Base-by-base conservation (phyloP, 2,888 invertebrate genomes). In the Tipula lateralis region DNA sequence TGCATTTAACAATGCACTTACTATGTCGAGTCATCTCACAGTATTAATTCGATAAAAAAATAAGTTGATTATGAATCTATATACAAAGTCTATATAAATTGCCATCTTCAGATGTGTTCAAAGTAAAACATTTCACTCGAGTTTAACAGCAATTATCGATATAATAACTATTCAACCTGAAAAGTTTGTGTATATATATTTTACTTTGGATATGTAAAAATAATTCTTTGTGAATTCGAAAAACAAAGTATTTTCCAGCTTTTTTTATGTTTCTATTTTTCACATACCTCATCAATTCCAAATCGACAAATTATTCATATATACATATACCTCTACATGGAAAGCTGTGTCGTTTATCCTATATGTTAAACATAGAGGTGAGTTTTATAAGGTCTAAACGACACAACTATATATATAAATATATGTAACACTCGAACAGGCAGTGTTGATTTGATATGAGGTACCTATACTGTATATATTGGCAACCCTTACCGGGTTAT, bases 211-310 rank as follows among this genome's bases (percentile, higher is more conserved):
- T 66, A 66, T 66, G 24, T 24, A 66, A 16, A 44, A 12, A 66
- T 24, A 13, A 2, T 66, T 66, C 66, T 66, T 66, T 66, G 66
- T 66, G 66, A 66, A 66, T 66, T 66, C 24, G 19, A 66, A 66
- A 66, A 66, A 66, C 66, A 66, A 66, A 66, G 66, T 66, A 6
- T 66, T 66, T 66, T 9, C 24, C 19, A 6, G 24, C 24, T 19
- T 66, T 66, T 66, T 82, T 82, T 4, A 13, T 30, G 29, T 30
- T 30, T 82, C 13, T 82, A 29, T 32, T 29, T 82, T 32, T 30
- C 82, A 66, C 82, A 82, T 82, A 82, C 29, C 9, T 82, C 82
- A 32, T 82, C 82, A 82, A 82, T 82, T 82, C 30, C 82, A 82
- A 82, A 30, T 82, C 32, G 82, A 82, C 82, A 82, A 82, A 82